Evolutionary conservation across 2,888 invertebrate genomes (phyloP), one percentile per base, ranked within the genome.

Genomic region (Nebria brevicollis): DNA sequence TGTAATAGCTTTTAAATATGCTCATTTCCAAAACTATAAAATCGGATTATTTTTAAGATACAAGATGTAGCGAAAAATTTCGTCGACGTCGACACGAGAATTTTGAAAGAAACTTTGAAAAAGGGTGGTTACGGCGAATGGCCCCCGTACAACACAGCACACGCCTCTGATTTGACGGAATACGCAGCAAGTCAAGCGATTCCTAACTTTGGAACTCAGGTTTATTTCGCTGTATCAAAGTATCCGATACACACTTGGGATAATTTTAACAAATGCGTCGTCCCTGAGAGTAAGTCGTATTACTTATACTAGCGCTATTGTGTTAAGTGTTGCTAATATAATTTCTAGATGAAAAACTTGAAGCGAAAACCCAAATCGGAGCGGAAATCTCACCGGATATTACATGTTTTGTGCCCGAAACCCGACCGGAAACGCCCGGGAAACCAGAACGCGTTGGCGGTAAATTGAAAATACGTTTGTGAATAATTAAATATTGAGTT

Each of bases 171-270:
- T 85, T 85, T 89, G 13, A 85, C 87, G 70, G 89, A 90, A 84
- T 90, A 90, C 85, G 89, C 89, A 0, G 89, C 90, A 0, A 87
- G 89, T 25, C 91, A 91, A 83, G 88, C 90, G 83, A 90, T 91
- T 81, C 90, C 90, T 54, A 86, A 88, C 81, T 90, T 90, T 85
- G 91, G 91, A 1, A 87, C 90, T 13, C 91, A 91, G 80, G 90
- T 88, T n/a, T 91, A 89, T 83, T 91, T 90, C 83, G 91, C 91
- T 0, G 85, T 89, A 72, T 90, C 90, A 8, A 87, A 85, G 20
- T 88, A 90, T 82, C 90, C 90, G 0, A 82, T 91, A 13, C 84
- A 87, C n/a, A 85, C 85, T 54, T 91, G 90, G 90, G 85, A 86
- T 10, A 86, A 87, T 68, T 79, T 87, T 2, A 87, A 89, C 10